A percentile compares a stretch with the other conserved stretches of the same genome.
Conservation (phyloP, 2,113 vertebrate species). For the Hippocampus guttulatus region DNA sequence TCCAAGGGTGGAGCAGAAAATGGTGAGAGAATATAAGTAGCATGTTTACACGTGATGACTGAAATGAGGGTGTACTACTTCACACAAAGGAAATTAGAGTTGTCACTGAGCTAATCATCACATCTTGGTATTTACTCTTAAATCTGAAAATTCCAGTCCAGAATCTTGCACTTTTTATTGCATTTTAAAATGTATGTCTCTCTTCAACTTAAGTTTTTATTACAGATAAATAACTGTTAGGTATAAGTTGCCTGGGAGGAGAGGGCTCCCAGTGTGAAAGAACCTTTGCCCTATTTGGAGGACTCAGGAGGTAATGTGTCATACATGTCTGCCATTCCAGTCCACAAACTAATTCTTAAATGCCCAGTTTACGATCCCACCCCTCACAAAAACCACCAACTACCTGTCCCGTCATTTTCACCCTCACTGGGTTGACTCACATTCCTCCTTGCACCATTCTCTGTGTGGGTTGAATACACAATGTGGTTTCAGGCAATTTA, state of each 20-base stretch:
- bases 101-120: conserved; percentile 1
- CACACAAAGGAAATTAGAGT: conserved; percentile 19
- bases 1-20: conserved; percentile 44
- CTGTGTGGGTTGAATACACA: conserved; percentile 47
- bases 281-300: conserved; percentile 33
- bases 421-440: conserved; percentile 18
- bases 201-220: neutral
- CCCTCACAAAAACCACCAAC: conserved; percentile 6
- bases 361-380: conserved; percentile 9
- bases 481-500: conserved; percentile 38
- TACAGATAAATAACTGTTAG: conserved; percentile 6
- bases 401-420: conserved; percentile 4
- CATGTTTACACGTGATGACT: conserved; percentile 36
- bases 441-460: conserved; percentile 5
- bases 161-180: neutral
- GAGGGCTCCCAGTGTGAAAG: conserved; percentile 1
- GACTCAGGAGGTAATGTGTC: conserved; percentile 1
- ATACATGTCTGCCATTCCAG: conserved; percentile 20
- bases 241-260: conserved; percentile 20
- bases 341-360: conserved; percentile 7
- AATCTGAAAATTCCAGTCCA: neutral
- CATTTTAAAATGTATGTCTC: neutral
- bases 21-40: conserved; percentile 8
- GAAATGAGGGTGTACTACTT: conserved; percentile 19
- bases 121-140: neutral